Evolutionary conservation across 2,797 vertebrate genomes (phyloP), one percentile per base, ranked within the genome.

Genomic region (Xenopus petersii): DNA sequence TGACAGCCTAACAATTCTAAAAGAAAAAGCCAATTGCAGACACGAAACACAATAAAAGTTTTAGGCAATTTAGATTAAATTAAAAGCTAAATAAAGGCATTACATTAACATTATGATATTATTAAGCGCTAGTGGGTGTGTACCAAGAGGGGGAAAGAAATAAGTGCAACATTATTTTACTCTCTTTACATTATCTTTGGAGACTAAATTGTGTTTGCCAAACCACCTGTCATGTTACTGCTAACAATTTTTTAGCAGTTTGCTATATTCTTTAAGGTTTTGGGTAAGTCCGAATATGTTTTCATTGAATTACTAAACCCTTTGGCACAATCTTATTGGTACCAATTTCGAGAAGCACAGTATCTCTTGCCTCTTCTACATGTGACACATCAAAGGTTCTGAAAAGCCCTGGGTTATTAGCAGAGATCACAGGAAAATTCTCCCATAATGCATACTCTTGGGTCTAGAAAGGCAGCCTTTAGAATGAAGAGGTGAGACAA

Each of bases 341-440:
- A 5, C 36, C 36, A 42, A 42, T 42, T 42, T 42, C 8, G 6
- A 42, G 36, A 42, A 42, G 36, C 36, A 42, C 36, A 42, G 36
- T 9, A 42, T 42, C 36, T 42, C 36, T 42, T 42, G 36, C 36
- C 36, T 42, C 36, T 42, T 42, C 70, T 36, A 30, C 49, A 75
- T 48, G 67, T 55, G 63, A 70, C 74, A 76, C 74, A 76, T 77
- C 70, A 77, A 77, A 77, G 75, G 75, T 72, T 77, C 60, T 55
- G 70, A 64, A 60, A 72, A 67, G 75, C 75, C 64, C 56, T 67
- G 54, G 75, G 70, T 72, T 64, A 67, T 77, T 77, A 63, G 33
- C 12, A n/a, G 64, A 77, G 64, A 72, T 72, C 75, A 73, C 58
- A 68, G 70, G n/a, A 70, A 71, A 72, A 77, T 61, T 59, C 26